Evolutionary conservation across 2,113 vertebrate species (phyloP), one percentile per base, ranked within the genome.

Genomic region (Tylochromis polylepis): DNA sequence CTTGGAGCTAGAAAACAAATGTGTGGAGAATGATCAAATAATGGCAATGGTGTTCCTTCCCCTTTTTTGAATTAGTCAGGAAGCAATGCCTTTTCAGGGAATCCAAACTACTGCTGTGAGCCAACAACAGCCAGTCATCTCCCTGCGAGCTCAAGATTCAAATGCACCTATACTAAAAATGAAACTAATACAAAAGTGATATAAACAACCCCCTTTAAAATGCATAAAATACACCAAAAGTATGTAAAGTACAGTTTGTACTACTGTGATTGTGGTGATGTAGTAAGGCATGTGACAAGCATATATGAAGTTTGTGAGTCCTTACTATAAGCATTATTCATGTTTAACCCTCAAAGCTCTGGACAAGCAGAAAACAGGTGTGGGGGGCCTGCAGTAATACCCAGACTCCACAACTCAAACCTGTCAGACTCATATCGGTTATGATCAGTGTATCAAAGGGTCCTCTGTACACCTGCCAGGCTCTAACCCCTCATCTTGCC

Each of bases 321-420:
- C 84, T 90, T 83, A 80, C 91, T 85, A 92, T 57, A 86, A 88
- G 88, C 83, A 95, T 94, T 92, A 94, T 94, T 95, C 89, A 94
- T 94, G 90, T 88, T 92, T 83, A 93, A 88, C 90, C 94, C 87
- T 75, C 34, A 4, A 86, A 93, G 89, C 79, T 92, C 31, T 84
- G 85, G 91, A 89, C 88, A 79, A 81, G 91, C 83, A 29, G 82
- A 87, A 77, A 51, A 81, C 60, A 83, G 82, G 78, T 51, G 1
- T 18, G 41, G 36, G 36, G 62, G 18, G 58, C 34, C 18, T 62
- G 43, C 29, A 49, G 81, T 51, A 86, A 86, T 75, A 88, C 4
- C 57, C 75, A 16, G 77, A 72, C 75, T 41, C 87, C 79, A 78
- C 20, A 65, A 77, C 78, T 49, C 56, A 36, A 65, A 91, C 88